Evolutionary conservation across 2,797 vertebrate genomes (phyloP).

Genomic region (Sus cebifrons): DNA sequence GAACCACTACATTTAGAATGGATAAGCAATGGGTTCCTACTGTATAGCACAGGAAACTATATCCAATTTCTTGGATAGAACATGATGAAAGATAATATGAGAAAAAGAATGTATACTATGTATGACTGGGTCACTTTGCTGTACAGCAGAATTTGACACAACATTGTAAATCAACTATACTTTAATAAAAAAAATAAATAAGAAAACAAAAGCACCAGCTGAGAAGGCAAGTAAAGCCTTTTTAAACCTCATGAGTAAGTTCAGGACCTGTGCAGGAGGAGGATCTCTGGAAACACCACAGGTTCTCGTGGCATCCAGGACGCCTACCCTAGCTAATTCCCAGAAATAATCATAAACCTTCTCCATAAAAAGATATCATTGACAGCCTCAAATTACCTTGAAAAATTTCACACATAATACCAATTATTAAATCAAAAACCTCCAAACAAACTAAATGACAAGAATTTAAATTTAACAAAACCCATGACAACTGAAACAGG

Average conservation of each 20-base stretch:
- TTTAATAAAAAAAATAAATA: no score
- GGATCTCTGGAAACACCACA: not conserved
- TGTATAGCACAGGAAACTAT: no score
- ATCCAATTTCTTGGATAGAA: no score
- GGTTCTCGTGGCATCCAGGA: no score
- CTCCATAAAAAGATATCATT: not conserved
- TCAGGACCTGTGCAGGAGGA: not conserved
- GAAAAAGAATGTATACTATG: no score
- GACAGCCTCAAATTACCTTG: not conserved
- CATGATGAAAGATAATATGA: no score
- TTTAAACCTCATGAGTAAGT: not conserved
- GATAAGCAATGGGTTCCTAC: no score
- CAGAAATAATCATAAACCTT: not conserved
- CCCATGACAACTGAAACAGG: not conserved
- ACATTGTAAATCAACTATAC: no score
- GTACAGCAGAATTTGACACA: no score
- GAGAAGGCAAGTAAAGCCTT: not conserved
- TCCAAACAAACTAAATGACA: not conserved
- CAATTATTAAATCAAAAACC: not conserved
- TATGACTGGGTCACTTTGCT: no score
- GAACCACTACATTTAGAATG: no score
- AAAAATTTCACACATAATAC: not conserved
- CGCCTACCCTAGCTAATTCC: not conserved
- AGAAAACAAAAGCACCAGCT: no score
- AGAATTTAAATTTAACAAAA: not conserved